These are phyloP conservation scores for Dysidea cf. avara DNA, from an alignment of 37 sponge, comb jelly and placozoan species.

Conservation along the genomic window DNA sequence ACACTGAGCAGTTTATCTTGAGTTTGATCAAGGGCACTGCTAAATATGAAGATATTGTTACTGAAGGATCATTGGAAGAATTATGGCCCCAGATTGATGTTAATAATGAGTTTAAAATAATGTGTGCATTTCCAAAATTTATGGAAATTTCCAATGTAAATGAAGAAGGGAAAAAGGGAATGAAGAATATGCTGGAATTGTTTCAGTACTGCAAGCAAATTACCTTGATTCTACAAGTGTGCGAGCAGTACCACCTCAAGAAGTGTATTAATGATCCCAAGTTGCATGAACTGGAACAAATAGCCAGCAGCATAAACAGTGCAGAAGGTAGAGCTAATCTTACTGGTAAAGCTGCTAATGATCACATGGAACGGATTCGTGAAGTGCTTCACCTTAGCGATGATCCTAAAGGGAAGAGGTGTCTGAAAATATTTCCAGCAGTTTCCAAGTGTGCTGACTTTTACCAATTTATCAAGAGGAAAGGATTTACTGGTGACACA, in stretches of 20 bases:
- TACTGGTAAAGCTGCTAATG: conserved; percentile 41
- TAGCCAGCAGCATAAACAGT: background rate
- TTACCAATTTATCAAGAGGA: conserved; percentile 29
- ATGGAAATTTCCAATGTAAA: background rate
- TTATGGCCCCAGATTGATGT: background rate
- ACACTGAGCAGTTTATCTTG: conserved; percentile 13
- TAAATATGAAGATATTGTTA: conserved; percentile 54
- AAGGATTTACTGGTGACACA: conserved; percentile 6
- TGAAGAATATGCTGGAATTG: conserved; percentile 39
- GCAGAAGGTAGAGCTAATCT: conserved; percentile 26
- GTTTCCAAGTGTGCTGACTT: conserved; percentile 49
- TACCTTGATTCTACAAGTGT: conserved; percentile 16
- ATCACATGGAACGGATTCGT: conserved; percentile 32
- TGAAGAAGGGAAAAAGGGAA: conserved; percentile 1
- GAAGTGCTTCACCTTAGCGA: conserved; percentile 17
- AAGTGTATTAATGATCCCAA: conserved; percentile 21
- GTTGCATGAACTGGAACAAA: conserved; percentile 19
- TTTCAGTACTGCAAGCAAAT: conserved; percentile 25
- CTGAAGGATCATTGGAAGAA: conserved; percentile 30
- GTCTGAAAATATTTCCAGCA: conserved; percentile 34
- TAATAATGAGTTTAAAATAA: conserved; percentile 2
- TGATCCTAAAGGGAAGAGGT: background rate
- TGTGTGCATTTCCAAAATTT: background rate
- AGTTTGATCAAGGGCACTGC: conserved; percentile 50
- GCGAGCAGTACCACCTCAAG: conserved; percentile 23